These are phyloP conservation scores for Takifugu bimaculatus DNA, from an alignment of 2,113 vertebrate species.

Conservation along the genomic window DNA sequence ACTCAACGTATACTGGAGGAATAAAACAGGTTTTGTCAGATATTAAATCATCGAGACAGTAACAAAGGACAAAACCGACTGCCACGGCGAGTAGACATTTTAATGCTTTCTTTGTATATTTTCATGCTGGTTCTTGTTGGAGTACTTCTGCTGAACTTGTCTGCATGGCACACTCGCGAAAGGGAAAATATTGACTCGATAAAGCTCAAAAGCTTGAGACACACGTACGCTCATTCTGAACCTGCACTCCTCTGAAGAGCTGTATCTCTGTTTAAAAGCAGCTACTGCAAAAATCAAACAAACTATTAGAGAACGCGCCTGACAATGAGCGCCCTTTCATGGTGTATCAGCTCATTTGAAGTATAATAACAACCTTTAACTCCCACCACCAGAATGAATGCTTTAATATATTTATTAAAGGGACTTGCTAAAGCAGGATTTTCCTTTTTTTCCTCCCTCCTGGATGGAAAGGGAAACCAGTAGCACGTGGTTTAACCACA, in stretches of 20 bases:
- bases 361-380: slow-evolving; percentile 12
- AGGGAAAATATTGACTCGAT: too few relatives aligned
- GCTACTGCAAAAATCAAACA: too few relatives aligned
- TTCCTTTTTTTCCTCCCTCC: slow-evolving; percentile 28
- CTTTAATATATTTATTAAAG: slow-evolving; percentile 51
- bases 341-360: not conserved
- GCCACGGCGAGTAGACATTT: not conserved
- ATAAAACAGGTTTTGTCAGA: not conserved
- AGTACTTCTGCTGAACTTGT: not conserved
- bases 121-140: not conserved
- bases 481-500: slow-evolving; percentile 72
- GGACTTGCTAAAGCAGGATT: slow-evolving; percentile 46
- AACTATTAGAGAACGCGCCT: too few relatives aligned
- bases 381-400: slow-evolving; percentile 42
- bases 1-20: not conserved
- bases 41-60: not conserved
- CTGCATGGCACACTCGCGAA: not conserved
- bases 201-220: too few relatives aligned
- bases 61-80: not conserved
- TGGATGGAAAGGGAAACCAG: slow-evolving; percentile 66
- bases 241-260: too few relatives aligned
- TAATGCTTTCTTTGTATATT: not conserved
- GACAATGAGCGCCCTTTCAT: not conserved
- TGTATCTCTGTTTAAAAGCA: too few relatives aligned
- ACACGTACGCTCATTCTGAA: too few relatives aligned